Evolutionary conservation across 2,113 vertebrate species (phyloP).

Genomic region (Indicator indicator): DNA sequence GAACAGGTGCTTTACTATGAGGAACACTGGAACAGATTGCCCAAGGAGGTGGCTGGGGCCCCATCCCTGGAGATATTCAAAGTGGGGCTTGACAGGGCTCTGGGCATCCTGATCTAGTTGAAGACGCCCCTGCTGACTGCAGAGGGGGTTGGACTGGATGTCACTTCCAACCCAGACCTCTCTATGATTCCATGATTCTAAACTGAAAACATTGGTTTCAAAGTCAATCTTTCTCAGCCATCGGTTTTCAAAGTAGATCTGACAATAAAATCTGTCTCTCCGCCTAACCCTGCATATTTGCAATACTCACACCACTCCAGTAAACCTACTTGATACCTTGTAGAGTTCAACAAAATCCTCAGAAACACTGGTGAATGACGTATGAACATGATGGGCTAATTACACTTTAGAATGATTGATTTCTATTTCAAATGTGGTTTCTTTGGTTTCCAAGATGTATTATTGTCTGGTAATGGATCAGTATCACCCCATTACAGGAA

Average conservation of each 20-base stretch:
- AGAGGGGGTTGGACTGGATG: too few relatives aligned
- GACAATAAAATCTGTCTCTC: background rate
- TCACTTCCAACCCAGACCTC: too few relatives aligned
- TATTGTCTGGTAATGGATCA: background rate
- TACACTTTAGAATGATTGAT: background rate
- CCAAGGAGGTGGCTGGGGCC: too few relatives aligned
- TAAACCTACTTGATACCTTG: background rate
- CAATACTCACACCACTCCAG: background rate
- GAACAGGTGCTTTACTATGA: too few relatives aligned
- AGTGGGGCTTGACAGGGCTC: too few relatives aligned
- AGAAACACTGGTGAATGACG: background rate
- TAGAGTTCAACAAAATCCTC: background rate
- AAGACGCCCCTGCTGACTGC: too few relatives aligned
- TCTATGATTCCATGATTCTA: too few relatives aligned
- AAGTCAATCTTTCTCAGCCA: background rate
- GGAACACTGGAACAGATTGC: too few relatives aligned
- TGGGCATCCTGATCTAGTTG: too few relatives aligned
- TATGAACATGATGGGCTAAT: background rate
- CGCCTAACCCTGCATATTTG: background rate
- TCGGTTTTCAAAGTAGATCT: background rate
- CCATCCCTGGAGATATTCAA: too few relatives aligned
- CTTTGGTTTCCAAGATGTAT: background rate
- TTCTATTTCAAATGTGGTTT: background rate
- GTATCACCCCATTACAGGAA: background rate
- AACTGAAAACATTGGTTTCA: background rate